Percentiles rank a stretch among this genome's conserved stretches.
phyloP scores from a whole-genome alignment of 2,888 invertebrate genomes.

The Hydraecia micacea region DNA sequence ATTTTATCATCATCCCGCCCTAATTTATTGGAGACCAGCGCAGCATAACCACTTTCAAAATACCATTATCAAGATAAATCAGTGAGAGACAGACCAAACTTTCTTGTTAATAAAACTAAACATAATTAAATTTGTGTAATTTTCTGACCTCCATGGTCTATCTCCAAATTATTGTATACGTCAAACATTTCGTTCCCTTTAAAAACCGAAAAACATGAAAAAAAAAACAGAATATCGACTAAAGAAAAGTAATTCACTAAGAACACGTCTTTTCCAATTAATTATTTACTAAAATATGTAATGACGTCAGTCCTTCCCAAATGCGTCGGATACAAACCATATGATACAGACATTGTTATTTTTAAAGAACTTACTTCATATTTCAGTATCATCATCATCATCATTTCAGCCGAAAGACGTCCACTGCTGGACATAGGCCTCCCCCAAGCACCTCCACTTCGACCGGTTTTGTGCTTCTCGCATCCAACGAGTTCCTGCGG shows the following conservation, averaged over 20 bases:
- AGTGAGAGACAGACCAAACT: not conserved
- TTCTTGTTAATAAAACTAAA: not conserved
- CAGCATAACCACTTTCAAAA: not conserved
- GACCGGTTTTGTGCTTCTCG: no score
- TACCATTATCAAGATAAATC: not conserved
- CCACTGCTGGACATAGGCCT: no score
- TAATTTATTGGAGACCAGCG: not conserved
- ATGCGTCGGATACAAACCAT: slow-evolving; percentile 4
- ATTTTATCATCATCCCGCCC: not conserved
- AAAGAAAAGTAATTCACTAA: not conserved
- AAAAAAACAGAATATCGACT: not conserved
- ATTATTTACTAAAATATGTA: slow-evolving; percentile 5
- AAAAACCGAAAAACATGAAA: not conserved
- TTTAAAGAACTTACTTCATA: not conserved
- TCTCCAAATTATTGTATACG: no score
- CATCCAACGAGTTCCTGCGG: no score
- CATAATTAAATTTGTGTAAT: not conserved
- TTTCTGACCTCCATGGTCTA: not conserved
- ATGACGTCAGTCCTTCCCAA: not conserved
- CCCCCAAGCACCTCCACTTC: no score
- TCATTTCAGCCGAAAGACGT: no score
- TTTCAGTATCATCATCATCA: not conserved
- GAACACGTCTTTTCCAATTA: not conserved
- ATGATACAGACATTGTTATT: not conserved
- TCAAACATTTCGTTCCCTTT: not conserved